Evolutionary conservation across 2,888 invertebrate species (phyloP).

Genomic region (Lamellibrachia satsuma): DNA sequence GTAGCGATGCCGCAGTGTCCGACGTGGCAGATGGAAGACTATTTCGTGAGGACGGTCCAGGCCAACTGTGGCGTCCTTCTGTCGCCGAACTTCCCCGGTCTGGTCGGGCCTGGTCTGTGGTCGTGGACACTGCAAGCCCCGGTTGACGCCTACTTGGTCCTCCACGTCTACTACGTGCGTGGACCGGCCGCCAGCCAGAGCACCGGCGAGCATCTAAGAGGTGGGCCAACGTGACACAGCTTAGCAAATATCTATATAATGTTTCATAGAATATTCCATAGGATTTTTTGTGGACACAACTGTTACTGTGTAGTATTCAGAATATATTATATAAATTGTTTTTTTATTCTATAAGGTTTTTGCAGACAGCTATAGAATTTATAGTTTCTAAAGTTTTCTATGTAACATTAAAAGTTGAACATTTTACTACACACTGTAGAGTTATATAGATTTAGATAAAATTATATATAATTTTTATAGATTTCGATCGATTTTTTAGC

Average conservation of each 20-base stretch:
- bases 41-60: background rate
- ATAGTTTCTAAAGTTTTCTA: too few relatives aligned
- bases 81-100: slow-evolving; percentile 40
- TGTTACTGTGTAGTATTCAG: too few relatives aligned
- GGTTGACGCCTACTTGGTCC: slow-evolving; percentile 26
- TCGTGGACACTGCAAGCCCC: slow-evolving; percentile 37
- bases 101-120: slow-evolving; percentile 38
- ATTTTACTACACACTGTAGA: too few relatives aligned
- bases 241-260: background rate
- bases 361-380: too few relatives aligned
- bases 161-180: slow-evolving; percentile 38
- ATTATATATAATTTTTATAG: too few relatives aligned
- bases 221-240: background rate
- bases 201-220: slow-evolving; percentile 26
- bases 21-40: slow-evolving; percentile 21
- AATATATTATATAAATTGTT: too few relatives aligned
- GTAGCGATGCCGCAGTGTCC: slow-evolving; percentile 18
- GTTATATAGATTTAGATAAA: too few relatives aligned
- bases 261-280: too few relatives aligned
- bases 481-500: too few relatives aligned
- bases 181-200: slow-evolving; percentile 33
- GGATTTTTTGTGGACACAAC: too few relatives aligned
- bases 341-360: too few relatives aligned
- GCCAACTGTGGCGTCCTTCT: slow-evolving; percentile 37
- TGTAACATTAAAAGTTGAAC: too few relatives aligned